A percentile compares a stretch with the other conserved stretches of the same genome.
These are phyloP conservation scores for Plecotus auritus DNA, from an alignment of 2,113 vertebrate species.

Conservation along the genomic window DNA sequence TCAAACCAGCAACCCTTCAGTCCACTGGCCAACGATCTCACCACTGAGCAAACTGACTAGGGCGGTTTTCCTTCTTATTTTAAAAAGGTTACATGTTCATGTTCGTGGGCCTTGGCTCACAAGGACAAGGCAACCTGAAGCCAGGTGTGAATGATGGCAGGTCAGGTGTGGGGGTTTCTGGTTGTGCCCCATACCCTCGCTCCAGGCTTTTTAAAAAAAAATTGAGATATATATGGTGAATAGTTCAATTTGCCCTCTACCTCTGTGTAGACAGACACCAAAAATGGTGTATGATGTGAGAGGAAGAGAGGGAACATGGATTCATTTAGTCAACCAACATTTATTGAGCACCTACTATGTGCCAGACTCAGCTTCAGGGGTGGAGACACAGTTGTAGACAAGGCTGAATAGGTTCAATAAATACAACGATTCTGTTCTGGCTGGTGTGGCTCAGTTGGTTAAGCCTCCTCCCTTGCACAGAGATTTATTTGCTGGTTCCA, in stretches of 20 bases:
- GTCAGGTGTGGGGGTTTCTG: fast-evolving
- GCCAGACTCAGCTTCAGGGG: not conserved
- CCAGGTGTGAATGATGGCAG: not conserved
- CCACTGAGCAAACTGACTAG: no score
- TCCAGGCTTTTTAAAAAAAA: not conserved
- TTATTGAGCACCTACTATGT: not conserved
- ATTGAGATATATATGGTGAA: not conserved
- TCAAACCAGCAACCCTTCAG: no score
- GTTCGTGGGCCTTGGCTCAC: not conserved
- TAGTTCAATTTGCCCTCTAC: not conserved
- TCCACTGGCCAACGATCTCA: no score
- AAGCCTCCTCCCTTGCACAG: not conserved
- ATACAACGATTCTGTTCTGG: not conserved
- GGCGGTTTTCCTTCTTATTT: not conserved
- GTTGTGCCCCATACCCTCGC: not conserved
- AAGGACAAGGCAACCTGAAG: not conserved
- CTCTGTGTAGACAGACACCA: not conserved
- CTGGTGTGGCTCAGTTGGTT: not conserved
- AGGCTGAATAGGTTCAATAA: not conserved
- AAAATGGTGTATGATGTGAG: not conserved
- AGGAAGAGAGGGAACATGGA: not conserved
- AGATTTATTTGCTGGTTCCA: no score
- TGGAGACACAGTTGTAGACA: not conserved
- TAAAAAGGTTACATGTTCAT: not conserved
- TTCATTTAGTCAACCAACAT: not conserved